Evolutionary conservation across 2,797 vertebrate genomes (phyloP).

Genomic region (Pagetopsis macropterus): DNA sequence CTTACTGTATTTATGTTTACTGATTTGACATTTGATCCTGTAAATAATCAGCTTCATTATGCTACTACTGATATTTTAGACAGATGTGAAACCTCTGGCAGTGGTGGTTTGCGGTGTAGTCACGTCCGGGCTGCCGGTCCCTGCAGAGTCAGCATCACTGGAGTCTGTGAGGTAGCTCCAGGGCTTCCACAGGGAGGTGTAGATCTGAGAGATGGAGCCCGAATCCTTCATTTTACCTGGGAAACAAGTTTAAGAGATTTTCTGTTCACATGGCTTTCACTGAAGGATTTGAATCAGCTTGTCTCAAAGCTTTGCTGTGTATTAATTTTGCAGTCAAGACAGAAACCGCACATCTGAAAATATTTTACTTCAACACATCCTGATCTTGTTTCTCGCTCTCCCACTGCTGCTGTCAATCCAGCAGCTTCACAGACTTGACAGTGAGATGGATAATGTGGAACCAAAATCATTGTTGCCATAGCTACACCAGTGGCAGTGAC

Average conservation of each 20-base stretch:
- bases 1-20: not conserved
- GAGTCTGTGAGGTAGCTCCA: conserved; percentile 78
- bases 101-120: conserved; percentile 55
- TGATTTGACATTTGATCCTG: not conserved
- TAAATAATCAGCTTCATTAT: conserved; percentile 16
- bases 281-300: not conserved
- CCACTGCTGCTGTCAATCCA: conserved; percentile 54
- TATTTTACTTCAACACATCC: conserved; percentile 34
- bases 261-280: conserved; percentile 3
- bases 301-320: conserved; percentile 14
- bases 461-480: conserved; percentile 68
- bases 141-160: conserved; percentile 55
- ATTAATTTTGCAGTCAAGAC: conserved; percentile 28
- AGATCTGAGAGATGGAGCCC: conserved; percentile 74
- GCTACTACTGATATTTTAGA: conserved; percentile 16
- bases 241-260: conserved; percentile 39
- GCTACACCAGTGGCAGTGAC: conserved; percentile 59
- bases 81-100: conserved; percentile 63
- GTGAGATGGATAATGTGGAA: conserved; percentile 24
- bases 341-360: conserved; percentile 16
- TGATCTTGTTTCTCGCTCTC: conserved; percentile 16
- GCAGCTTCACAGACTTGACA: conserved; percentile 43
- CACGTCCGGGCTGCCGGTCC: conserved; percentile 42
- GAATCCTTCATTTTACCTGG: conserved; percentile 70
- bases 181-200: conserved; percentile 80